Conservation (phyloP, 2,113 vertebrate species). For the Lagopus muta region DNA sequence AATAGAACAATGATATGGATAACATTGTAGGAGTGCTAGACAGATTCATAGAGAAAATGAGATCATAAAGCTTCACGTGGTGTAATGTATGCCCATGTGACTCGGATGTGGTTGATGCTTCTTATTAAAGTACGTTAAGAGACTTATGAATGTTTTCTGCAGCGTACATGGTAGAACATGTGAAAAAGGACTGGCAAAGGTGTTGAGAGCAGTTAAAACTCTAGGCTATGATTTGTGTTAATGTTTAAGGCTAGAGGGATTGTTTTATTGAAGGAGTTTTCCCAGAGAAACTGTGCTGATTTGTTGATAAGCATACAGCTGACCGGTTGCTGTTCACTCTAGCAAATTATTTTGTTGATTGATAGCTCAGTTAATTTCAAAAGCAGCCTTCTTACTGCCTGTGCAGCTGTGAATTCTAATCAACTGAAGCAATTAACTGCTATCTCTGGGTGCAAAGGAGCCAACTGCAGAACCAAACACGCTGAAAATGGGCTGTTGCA, state of each 20-base stretch:
- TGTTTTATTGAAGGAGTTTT: conserved; percentile 37
- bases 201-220: background rate
- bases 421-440: conserved; percentile 72
- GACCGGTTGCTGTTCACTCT: conserved; percentile 42
- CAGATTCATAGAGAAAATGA: background rate
- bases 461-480: conserved; percentile 33
- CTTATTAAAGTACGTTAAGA: background rate
- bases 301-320: conserved; percentile 45
- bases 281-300: conserved; percentile 26
- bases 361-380: conserved; percentile 63
- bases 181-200: background rate
- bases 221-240: background rate
- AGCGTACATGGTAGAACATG: background rate
- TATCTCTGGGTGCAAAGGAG: conserved; percentile 69
- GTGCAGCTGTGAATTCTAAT: conserved; percentile 74
- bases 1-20: background rate
- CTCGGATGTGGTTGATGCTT: background rate
- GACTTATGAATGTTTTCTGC: background rate
- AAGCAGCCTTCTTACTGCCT: conserved; percentile 24
- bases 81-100: background rate
- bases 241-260: background rate
- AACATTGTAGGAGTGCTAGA: background rate
- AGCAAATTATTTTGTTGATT: conserved; percentile 57
- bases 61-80: background rate
- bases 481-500: conserved; percentile 31